Evolutionary conservation across 1,140 invertebrate genomes (phyloP), one percentile per base, ranked within the genome.

Genomic region (Cotesia glomerata): DNA sequence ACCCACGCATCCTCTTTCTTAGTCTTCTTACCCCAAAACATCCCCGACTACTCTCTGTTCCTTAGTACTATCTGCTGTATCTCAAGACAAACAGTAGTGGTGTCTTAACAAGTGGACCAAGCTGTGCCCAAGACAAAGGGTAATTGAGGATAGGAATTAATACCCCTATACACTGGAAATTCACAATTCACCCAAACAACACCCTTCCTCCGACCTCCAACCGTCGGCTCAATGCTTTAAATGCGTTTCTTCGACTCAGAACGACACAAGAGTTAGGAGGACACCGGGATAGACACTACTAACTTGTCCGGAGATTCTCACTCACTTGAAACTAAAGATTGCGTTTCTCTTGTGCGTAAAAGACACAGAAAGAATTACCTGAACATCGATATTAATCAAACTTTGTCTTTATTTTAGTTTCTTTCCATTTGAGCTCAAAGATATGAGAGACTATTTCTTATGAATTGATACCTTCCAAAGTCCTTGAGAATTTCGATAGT

Each of bases 61-160:
- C 49, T 54, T 36, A 51, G 58, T 75, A 26, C 52, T 35, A 70
- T 64, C 66, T 54, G 63, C 74, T 78, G 75, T 76, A 81, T 80
- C 82, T 87, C 81, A 87, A 87, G 86, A 87, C 86, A 87, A 87
- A 87, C 86, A 87, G 85, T 87, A 82, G 85, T 84, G 85, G 85
- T 86, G 85, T 87, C 86, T 86, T 87, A 87, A 87, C 85, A 86
- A 87, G 86, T 86, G 86, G 86, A 87, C 86, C 84, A 87, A 87
- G 84, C 86, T 85, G 84, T 80, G 85, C 86, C 84, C 85, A 87
- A 87, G 86, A 87, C 86, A 87, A 87, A 87, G 85, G 86, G 86
- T 86, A 87, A 87, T 87, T 87, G 85, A 87, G 85, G 84, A 83
- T 85, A 85, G 84, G 85, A 85, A 87, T 87, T 87, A 87, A 87